Conservation (phyloP, 2,113 vertebrate species). For the Oplegnathus fasciatus region DNA sequence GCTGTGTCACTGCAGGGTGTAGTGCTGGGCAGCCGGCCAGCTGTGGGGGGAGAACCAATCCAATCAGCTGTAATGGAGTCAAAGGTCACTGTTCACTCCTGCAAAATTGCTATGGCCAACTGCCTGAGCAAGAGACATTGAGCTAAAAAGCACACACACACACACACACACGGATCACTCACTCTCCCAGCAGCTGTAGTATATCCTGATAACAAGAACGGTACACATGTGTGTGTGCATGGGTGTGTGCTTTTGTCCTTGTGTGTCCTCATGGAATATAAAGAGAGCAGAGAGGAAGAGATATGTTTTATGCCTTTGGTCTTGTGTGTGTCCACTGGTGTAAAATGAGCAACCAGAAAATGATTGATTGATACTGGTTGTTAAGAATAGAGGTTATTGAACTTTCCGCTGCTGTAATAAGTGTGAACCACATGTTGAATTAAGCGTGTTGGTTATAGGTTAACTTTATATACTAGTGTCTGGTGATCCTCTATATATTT, state of each 20-base stretch:
- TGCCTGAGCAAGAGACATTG: constrained; percentile 59
- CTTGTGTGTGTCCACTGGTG: constrained; percentile 1
- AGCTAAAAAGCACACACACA: constrained; percentile 37
- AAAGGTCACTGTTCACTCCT: constrained; percentile 80
- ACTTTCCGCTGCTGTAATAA: constrained; percentile 15
- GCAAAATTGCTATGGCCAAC: constrained; percentile 66
- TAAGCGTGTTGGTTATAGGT: no score
- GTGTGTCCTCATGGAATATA: constrained; percentile 51
- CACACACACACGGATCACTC: constrained; percentile 48
- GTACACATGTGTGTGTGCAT: not conserved
- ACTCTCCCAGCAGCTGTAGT: constrained; percentile 46
- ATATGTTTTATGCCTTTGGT: constrained; percentile 38
- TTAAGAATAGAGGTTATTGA: constrained; percentile 24
- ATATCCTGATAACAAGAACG: constrained; percentile 57
- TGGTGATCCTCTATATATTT: not conserved
- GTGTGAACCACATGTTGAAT: not conserved
- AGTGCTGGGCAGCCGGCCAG: constrained; percentile 64
- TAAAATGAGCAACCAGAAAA: constrained; percentile 18
- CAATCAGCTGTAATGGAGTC: constrained; percentile 82
- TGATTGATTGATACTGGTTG: constrained; percentile 36
- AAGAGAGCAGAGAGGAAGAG: not conserved
- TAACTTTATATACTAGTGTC: not conserved
- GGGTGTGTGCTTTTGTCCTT: constrained; percentile 33
- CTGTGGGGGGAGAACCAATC: constrained; percentile 63
- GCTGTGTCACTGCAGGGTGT: constrained; percentile 48